Evolutionary conservation across 2,113 vertebrate genomes (phyloP).

Genomic region (Benitochromis conjunctus): DNA sequence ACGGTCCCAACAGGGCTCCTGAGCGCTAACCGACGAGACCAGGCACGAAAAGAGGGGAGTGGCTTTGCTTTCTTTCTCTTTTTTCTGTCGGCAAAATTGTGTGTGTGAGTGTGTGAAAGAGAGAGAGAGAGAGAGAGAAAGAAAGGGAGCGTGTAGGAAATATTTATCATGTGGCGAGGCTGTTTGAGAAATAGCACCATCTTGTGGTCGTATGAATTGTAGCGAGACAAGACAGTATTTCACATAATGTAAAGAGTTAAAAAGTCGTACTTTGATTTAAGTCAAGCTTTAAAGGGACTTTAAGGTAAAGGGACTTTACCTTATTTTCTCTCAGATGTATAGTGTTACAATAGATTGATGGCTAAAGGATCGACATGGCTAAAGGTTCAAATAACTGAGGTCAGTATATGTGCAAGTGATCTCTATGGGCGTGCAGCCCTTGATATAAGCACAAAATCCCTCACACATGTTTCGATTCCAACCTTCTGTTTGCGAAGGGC

Average conservation of each 20-base stretch:
- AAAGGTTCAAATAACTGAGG: neutral
- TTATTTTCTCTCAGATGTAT: neutral
- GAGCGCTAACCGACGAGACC: neutral
- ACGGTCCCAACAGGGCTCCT: neutral
- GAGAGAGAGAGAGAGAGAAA: neutral
- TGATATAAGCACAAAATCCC: neutral
- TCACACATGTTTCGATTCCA: neutral
- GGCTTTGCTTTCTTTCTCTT: neutral
- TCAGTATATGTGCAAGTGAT: neutral
- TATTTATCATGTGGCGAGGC: neutral
- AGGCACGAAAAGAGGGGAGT: constrained; percentile 56
- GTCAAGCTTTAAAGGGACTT: too few species aligned
- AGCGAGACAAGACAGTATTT: neutral
- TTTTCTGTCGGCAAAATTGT: constrained; percentile 39
- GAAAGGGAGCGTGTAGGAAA: neutral
- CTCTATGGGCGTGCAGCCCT: neutral
- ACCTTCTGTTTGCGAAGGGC: neutral
- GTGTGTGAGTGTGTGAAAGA: neutral
- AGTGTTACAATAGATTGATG: neutral
- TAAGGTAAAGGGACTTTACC: neutral
- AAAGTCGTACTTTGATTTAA: neutral
- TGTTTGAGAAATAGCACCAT: neutral
- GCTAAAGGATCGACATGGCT: neutral
- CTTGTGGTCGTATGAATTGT: constrained; percentile 9
- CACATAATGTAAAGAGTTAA: neutral